Conservation (phyloP, 2,888 invertebrate genomes). For the Agriopis aurantiaria region DNA sequence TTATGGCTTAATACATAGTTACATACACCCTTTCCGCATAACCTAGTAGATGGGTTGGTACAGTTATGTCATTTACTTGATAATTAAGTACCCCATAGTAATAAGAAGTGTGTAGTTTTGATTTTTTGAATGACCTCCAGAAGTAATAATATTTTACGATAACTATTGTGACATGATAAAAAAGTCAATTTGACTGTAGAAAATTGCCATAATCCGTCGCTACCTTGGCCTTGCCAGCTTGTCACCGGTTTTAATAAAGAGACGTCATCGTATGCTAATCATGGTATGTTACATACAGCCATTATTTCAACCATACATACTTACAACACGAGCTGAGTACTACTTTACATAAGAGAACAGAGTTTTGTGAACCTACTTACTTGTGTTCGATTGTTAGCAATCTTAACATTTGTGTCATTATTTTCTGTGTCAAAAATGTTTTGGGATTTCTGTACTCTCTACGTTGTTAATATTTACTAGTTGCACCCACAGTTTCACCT, state of each 20-base stretch:
- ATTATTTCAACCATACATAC: not conserved
- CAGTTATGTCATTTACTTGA: no score
- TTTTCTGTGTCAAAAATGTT: no score
- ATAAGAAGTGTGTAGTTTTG: no score
- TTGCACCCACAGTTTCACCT: no score
- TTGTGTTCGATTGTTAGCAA: no score
- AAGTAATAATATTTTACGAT: not conserved
- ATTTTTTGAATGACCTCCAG: not conserved
- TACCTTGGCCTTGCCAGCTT: slow-evolving; percentile 31
- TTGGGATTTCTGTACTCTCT: no score
- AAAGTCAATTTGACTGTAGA: slow-evolving; percentile 14
- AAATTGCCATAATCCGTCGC: slow-evolving; percentile 25
- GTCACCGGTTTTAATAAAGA: slow-evolving; percentile 15
- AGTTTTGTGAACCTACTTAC: not conserved
- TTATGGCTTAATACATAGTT: no score
- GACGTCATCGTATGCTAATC: slow-evolving; percentile 20
- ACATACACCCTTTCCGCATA: no score
- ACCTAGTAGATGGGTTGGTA: no score
- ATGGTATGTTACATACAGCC: not conserved
- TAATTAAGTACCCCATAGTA: no score
- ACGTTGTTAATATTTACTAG: no score
- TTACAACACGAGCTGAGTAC: not conserved
- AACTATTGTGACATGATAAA: slow-evolving; percentile 13
- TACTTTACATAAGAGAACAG: not conserved
- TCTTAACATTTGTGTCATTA: no score